Base-by-base conservation (phyloP, 2,113 vertebrate species). In the Carassius auratus region DNA sequence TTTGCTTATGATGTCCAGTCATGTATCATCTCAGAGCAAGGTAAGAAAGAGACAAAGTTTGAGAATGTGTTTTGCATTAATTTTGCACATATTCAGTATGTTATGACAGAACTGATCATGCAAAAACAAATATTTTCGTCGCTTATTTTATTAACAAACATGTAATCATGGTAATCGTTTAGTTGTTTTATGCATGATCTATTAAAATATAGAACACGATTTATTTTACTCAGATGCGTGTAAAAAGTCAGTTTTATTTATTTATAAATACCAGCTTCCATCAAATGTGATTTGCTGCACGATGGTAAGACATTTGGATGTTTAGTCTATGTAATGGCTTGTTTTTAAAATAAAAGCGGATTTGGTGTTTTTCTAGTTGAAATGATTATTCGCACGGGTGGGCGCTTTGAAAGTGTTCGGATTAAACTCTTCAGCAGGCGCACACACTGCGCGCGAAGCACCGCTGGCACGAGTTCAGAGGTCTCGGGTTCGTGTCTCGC, bases 1-100 rank as follows among this genome's bases (percentile, higher is more conserved):
- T 74, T 52, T 87, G 3, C 73, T 86, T 15, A 45, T 89, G 89
- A 52, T 88, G 48, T 85, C 36, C 50, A 78, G 69, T 30, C 77
- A 83, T 48, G 82, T 84, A 8, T 64, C 57, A 50, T 76, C 87
- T 48, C 78, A 83, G 4, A 89, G 17, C 33, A 89, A 89, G 89
- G 89, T 89, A 83, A 68, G 76, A 74, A 50, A 15, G 12, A 14
- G 21, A 26, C 1, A 0, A 75, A 50, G n/a, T 23, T 48, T 23
- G 5, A 74, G 6, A 48, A 75, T 15, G 5, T 8, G 21, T 15
- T 26, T 75, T 75, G 26, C 30, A 42, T 42, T 61, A 3, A 6
- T 23, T 23, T 61, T 48, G 59, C 36, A 17, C 45, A 14, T 48
- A 26, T 30, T 30, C n/a, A 4, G 4, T 1, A 78, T 38, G 6